Percentiles rank a stretch among this genome's conserved stretches.
Evolutionary conservation across 2,888 invertebrate species (phyloP).

Genomic region (Cheilosia grossa): DNA sequence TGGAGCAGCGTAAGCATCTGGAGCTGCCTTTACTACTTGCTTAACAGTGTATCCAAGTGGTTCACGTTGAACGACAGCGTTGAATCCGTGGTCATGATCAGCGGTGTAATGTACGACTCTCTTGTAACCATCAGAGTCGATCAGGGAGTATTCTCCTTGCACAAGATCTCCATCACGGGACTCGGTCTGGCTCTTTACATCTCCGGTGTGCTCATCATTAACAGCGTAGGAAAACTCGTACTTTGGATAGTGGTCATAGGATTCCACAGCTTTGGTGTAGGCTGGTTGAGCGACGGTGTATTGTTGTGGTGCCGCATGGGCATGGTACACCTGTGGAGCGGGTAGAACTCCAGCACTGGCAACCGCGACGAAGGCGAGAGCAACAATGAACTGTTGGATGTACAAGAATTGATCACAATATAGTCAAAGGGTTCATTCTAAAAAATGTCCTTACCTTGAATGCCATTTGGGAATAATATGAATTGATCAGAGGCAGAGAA

Average conservation of each 20-base stretch:
- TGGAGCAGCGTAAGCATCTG: slow-evolving; percentile 50
- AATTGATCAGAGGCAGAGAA: background rate
- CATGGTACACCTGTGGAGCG: slow-evolving; percentile 48
- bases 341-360: slow-evolving; percentile 76
- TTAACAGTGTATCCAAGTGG: slow-evolving; percentile 59
- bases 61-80: slow-evolving; percentile 75
- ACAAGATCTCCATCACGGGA: slow-evolving; percentile 85
- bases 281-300: slow-evolving; percentile 56
- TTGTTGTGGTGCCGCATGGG: slow-evolving; percentile 46
- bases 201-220: slow-evolving; percentile 82
- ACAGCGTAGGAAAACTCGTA: slow-evolving; percentile 82
- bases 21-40: slow-evolving; percentile 9
- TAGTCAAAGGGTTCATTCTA: too few relatives aligned
- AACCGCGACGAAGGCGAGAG: slow-evolving; percentile 77
- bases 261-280: slow-evolving; percentile 69
- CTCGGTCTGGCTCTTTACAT: slow-evolving; percentile 84
- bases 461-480: slow-evolving; percentile 76
- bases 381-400: slow-evolving; percentile 76
- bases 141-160: slow-evolving; percentile 83
- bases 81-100: slow-evolving; percentile 77
- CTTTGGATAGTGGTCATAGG: slow-evolving; percentile 77
- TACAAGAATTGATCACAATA: background rate
- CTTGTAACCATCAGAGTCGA: slow-evolving; percentile 85
- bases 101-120: slow-evolving; percentile 85
- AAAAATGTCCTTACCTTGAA: slow-evolving; percentile 76